Evolutionary conservation across 2,797 vertebrate genomes (phyloP).

Genomic region (Lagocephalus sceleratus): DNA sequence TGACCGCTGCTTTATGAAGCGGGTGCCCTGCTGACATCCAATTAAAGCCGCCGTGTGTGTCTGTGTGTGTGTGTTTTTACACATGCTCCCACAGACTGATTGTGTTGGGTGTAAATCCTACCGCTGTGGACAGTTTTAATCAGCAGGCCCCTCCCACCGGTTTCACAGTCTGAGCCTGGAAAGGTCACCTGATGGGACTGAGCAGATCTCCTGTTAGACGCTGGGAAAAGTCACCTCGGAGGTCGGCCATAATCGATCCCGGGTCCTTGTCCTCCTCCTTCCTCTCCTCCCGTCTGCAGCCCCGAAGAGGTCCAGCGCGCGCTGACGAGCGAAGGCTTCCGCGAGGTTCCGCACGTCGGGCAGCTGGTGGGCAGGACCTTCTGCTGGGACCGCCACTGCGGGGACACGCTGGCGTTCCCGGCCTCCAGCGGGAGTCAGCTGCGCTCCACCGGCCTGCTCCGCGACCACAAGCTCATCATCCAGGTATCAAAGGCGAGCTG

Average conservation of each 20-base stretch:
- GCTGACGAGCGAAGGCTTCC: constrained; percentile 77
- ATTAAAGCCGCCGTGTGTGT: constrained; percentile 61
- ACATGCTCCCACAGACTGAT: constrained; percentile 54
- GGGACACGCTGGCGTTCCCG: constrained; percentile 83
- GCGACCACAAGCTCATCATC: constrained; percentile 80
- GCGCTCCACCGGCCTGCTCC: constrained; percentile 73
- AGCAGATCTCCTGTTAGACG: constrained; percentile 31
- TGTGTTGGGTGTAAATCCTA: constrained; percentile 72
- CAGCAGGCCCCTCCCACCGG: constrained; percentile 66
- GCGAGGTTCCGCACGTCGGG: constrained; percentile 72
- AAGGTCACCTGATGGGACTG: constrained; percentile 68
- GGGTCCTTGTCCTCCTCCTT: constrained; percentile 3
- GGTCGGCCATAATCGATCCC: constrained; percentile 27
- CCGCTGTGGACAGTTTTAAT: constrained; percentile 76
- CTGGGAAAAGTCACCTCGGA: constrained; percentile 29
- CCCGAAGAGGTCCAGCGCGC: constrained; percentile 75
- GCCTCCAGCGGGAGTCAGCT: constrained; percentile 78
- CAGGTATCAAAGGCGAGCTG: constrained; percentile 77
- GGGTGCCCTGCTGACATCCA: constrained; percentile 67
- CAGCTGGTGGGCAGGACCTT: constrained; percentile 73
- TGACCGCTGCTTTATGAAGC: constrained; percentile 65
- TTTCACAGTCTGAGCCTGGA: constrained; percentile 51
- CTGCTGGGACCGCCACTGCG: constrained; percentile 83
- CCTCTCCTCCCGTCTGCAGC: constrained; percentile 56
- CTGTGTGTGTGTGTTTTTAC: constrained; percentile 25